A percentile compares a stretch with the other conserved stretches of the same genome.
phyloP scores from a whole-genome alignment of 2,113 vertebrate genomes.

The Otolemur garnettii region DNA sequence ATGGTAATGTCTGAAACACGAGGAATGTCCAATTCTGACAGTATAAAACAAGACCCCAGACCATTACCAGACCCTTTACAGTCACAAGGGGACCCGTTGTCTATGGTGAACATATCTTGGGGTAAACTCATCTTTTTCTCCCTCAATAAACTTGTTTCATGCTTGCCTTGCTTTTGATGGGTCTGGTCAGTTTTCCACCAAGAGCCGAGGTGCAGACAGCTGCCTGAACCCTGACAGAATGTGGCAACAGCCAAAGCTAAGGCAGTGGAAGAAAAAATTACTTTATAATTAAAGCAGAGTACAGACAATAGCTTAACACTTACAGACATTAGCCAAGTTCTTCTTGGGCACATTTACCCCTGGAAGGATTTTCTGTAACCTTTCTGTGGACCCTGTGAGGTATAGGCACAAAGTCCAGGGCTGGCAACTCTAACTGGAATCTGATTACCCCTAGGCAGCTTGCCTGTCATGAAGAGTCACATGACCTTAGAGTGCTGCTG shows the following conservation, averaged over 20 bases:
- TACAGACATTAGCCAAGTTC: neutral
- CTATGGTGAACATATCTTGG: too few species aligned
- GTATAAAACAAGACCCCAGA: too few species aligned
- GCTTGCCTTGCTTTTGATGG: too few species aligned
- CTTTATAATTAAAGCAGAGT: constrained; percentile 74
- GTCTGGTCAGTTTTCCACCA: too few species aligned
- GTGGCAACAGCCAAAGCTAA: neutral
- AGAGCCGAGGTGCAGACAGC: too few species aligned
- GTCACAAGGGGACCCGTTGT: too few species aligned
- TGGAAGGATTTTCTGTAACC: neutral
- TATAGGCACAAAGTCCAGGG: neutral
- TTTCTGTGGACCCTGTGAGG: neutral
- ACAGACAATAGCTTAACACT: neutral
- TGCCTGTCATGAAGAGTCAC: neutral
- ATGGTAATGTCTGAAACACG: too few species aligned
- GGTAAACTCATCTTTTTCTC: too few species aligned
- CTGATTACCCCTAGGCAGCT: neutral
- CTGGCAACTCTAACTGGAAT: neutral
- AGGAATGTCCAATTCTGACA: too few species aligned
- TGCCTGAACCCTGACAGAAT: too few species aligned
- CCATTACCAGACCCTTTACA: too few species aligned
- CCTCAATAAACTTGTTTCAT: too few species aligned
- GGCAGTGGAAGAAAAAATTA: constrained; percentile 36
- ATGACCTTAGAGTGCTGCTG: neutral
- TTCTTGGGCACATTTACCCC: neutral